Conservation (phyloP, 2,888 invertebrate genomes). For the Xestoiulus laeticollis region DNA sequence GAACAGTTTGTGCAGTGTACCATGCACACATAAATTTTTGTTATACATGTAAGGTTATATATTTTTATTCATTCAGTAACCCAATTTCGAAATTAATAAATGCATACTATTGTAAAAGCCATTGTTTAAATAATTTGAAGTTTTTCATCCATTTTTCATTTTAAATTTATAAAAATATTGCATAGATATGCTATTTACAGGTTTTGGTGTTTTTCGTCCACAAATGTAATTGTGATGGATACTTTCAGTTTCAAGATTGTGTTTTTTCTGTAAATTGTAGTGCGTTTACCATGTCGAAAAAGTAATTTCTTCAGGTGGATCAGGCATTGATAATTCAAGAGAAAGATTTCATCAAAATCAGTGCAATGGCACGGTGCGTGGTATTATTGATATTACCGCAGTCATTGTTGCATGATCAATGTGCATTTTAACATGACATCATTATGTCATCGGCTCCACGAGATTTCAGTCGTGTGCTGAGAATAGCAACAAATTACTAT, state of each 20-base stretch:
- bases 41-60: too few relatives aligned
- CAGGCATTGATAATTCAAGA: not conserved
- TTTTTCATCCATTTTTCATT: too few relatives aligned
- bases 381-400: not conserved
- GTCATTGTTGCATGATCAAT: not conserved
- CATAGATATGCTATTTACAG: too few relatives aligned
- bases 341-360: constrained; percentile 16
- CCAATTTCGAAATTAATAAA: too few relatives aligned
- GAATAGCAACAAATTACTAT: not conserved
- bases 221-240: not conserved
- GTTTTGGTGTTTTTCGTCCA: not conserved
- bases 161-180: too few relatives aligned
- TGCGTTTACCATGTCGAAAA: not conserved
- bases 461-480: not conserved
- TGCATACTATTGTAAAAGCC: too few relatives aligned
- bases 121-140: too few relatives aligned
- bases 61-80: too few relatives aligned
- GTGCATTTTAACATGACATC: not conserved
- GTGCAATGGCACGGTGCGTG: not conserved
- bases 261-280: not conserved
- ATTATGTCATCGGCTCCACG: not conserved
- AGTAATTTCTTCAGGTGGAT: not conserved
- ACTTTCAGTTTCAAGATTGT: not conserved
- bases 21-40: too few relatives aligned
- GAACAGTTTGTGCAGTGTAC: too few relatives aligned